A percentile compares a stretch with the other conserved stretches of the same genome.
phyloP scores from a whole-genome alignment of 2,113 vertebrate genomes.

The Sula dactylatra region DNA sequence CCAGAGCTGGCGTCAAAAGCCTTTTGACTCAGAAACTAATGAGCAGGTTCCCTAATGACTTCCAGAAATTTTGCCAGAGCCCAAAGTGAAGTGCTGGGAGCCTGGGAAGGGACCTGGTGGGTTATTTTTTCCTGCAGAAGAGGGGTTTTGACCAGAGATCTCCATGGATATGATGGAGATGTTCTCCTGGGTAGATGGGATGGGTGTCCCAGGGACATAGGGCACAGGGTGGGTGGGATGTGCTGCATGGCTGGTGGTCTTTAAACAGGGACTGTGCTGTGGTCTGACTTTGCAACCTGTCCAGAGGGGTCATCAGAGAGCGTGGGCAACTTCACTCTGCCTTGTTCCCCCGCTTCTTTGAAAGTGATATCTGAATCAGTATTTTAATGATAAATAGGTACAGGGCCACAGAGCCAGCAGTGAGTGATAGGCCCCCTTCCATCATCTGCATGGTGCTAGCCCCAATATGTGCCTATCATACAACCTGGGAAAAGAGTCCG shows the following conservation, averaged over 20 bases:
- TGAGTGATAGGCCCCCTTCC: fast-evolving
- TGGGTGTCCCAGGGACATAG: too few species aligned
- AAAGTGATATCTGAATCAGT: background rate
- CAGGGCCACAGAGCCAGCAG: background rate
- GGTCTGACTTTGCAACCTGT: background rate
- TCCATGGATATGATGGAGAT: background rate
- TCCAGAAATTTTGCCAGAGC: background rate
- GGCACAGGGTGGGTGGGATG: fast-evolving
- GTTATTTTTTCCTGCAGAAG: background rate
- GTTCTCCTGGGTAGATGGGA: background rate
- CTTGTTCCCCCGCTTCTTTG: background rate
- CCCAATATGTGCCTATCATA: background rate
- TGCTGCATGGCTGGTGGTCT: background rate
- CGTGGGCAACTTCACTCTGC: background rate
- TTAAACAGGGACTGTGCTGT: background rate
- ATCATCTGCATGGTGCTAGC: background rate
- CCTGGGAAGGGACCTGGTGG: background rate
- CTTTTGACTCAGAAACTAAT: background rate
- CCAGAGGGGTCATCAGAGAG: background rate
- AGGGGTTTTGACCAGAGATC: background rate
- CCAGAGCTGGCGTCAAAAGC: background rate
- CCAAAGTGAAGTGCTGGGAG: background rate
- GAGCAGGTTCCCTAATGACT: background rate
- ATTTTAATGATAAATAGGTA: background rate
- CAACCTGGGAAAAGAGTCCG: fast-evolving